These are phyloP conservation scores for Oryzias dopingdopingensis DNA, from an alignment of 2,797 vertebrate species.

Conservation along the genomic window DNA sequence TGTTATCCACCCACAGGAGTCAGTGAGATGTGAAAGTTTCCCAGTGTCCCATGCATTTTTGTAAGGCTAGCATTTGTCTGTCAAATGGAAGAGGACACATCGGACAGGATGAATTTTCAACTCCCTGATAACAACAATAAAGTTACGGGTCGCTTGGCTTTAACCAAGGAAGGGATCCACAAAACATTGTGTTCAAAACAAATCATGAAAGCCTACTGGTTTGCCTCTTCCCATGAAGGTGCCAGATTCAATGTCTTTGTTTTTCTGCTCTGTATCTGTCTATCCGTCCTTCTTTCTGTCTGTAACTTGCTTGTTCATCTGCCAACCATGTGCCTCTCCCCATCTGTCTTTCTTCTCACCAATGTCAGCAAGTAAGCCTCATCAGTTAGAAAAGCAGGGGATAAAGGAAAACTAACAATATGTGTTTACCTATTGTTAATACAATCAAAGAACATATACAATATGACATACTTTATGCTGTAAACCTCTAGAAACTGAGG, in stretches of 20 bases:
- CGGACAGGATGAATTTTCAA: slow-evolving; percentile 6
- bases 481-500: background rate
- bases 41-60: slow-evolving; percentile 16
- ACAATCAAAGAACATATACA: no score
- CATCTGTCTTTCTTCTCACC: no score
- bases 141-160: slow-evolving; percentile 39
- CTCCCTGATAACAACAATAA: slow-evolving; percentile 31
- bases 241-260: slow-evolving; percentile 41
- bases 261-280: slow-evolving; percentile 15
- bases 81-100: slow-evolving; percentile 11
- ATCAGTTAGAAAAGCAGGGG: no score
- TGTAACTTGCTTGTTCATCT: no score
- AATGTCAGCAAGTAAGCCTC: no score
- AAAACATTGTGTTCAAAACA: slow-evolving; percentile 69
- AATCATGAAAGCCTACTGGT: slow-evolving; percentile 43
- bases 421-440: no score
- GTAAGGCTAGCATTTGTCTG: slow-evolving; percentile 8
- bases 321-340: no score
- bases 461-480: no score
- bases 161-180: slow-evolving; percentile 41
- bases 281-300: slow-evolving; percentile 6
- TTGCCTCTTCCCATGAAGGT: slow-evolving; percentile 55
- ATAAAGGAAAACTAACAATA: no score
- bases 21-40: slow-evolving; percentile 2
- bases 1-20: slow-evolving; percentile 10